Base-by-base conservation (phyloP, 2,888 invertebrate species). In the Ichneumon xanthorius region DNA sequence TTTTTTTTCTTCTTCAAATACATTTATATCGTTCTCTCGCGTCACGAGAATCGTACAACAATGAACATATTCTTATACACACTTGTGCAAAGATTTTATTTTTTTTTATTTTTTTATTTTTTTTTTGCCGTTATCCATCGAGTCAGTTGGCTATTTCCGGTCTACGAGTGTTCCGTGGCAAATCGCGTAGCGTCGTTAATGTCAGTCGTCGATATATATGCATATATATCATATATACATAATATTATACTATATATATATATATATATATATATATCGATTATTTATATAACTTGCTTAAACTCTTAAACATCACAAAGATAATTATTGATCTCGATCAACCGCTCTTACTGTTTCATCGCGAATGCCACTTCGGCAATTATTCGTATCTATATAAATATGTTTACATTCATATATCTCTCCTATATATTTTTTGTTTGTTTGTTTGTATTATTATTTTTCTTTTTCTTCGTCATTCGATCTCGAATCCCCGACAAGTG, bases 261-360 rank as follows among this genome's bases (percentile, higher is more conserved):
- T 45, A 45, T 55, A 30, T n/a, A 55, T 26, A 26, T 73, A 37
- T 37, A 53, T 63, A 55, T 75, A 76, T 76, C 65, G 19, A 33
- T 67, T 75, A 58, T 76, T 33, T 45, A 14, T 55, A 26, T 68
- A 85, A 85, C 85, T 82, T 82, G 79, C 67, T 85, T 85, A 82
- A 85, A 85, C 85, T 85, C 75, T 85, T 82, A 82, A 85, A 80
- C 85, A 82, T 76, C 79, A 85, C 80, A 82, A 85, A 79, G 79
- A 85, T 67, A 82, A 82, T 85, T 82, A 82, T 85, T 85, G 82
- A 85, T 85, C 82, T 82, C 82, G 61, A 85, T 82, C 85, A 76
- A 80, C 73, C 70, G 65, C 40, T 71, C 78, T 37, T 40, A 50
- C 63, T 70, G 53, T 22, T 55, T 37, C 53, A 19, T 70, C 63